Percentiles rank a stretch among this genome's conserved stretches.
Conservation (phyloP, 92 coral and sea anemone genomes). For the Palythoa heliodiscus region DNA sequence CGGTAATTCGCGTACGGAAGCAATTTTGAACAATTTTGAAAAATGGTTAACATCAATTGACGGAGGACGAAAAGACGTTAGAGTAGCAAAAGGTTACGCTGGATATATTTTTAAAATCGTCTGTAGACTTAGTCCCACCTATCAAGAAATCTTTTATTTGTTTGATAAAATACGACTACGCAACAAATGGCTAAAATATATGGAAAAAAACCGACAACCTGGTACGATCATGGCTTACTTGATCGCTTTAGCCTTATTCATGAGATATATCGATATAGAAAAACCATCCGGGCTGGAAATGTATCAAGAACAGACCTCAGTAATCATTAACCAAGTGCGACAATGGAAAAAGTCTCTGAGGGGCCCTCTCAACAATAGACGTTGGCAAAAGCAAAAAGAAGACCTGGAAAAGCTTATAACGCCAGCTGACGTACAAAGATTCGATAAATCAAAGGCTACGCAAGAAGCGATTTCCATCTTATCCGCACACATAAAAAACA, state of each 20-base stretch:
- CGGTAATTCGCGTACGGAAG: not conserved
- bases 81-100: not conserved
- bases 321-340: not conserved
- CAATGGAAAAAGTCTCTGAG: not conserved
- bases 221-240: not conserved
- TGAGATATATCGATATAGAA: not conserved
- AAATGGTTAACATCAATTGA: not conserved
- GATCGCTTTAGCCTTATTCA: too few species aligned
- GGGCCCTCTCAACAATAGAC: constrained; percentile 21
- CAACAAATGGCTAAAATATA: not conserved
- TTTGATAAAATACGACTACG: not conserved
- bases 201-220: not conserved
- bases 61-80: not conserved
- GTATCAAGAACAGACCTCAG: too few species aligned
- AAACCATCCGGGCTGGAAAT: not conserved
- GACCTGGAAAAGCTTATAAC: constrained; percentile 44
- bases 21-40: too few species aligned
- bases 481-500: constrained; percentile 28
- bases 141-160: too few species aligned
- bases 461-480: constrained; percentile 33
- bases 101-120: not conserved
- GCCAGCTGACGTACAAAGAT: constrained; percentile 42
- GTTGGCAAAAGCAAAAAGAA: constrained; percentile 46
- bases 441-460: constrained; percentile 38
- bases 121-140: not conserved